Base-by-base conservation (phyloP, 2,797 vertebrate species). In the Gadopsis bispinosus region DNA sequence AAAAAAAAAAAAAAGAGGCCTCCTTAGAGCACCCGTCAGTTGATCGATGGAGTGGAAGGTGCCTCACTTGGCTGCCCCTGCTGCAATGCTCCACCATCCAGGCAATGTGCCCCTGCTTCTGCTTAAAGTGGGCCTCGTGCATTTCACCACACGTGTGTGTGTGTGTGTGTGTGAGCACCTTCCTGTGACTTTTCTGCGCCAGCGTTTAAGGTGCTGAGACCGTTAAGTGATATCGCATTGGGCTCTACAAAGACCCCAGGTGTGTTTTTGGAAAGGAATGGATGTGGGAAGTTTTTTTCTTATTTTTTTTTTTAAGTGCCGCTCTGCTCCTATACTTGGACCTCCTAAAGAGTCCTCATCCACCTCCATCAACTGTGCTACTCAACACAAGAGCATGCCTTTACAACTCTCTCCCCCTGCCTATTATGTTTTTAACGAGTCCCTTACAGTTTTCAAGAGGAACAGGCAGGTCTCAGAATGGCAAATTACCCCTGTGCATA, bases 401-500 rank as follows among this genome's bases (percentile, higher is more conserved):
- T 90, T 89, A 73, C 83, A 89, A 68, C 86, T 75, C 84, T 64
- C 85, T 81, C 85, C 87, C 79, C 69, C 79, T 58, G 85, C 73
- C 85, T 77, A 81, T 93, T 92, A 90, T 91, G 82, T 86, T 92
- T 92, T 92, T 88, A 94, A 92, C 85, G 86, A 91, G 90, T 91
- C 86, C 79, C 83, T 88, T 83, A 82, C 87, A 88, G 87, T 87
- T 91, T 89, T 92, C 82, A 84, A 91, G 91, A 90, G 89, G 89
- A 89, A 88, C 88, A 89, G 88, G 87, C 91, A 85, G 88, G 89
- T 87, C 87, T 92, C 90, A 87, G 90, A 93, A 91, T 88, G 88
- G 90, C 87, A 94, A 94, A 94, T 95, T 94, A 92, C 90, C 89
- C 86, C 85, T 33, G n/a, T 81, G 73, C 77, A 89, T 84, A 91